Evolutionary conservation across 2,888 invertebrate species (phyloP).

Genomic region (Loripinus fragilis): DNA sequence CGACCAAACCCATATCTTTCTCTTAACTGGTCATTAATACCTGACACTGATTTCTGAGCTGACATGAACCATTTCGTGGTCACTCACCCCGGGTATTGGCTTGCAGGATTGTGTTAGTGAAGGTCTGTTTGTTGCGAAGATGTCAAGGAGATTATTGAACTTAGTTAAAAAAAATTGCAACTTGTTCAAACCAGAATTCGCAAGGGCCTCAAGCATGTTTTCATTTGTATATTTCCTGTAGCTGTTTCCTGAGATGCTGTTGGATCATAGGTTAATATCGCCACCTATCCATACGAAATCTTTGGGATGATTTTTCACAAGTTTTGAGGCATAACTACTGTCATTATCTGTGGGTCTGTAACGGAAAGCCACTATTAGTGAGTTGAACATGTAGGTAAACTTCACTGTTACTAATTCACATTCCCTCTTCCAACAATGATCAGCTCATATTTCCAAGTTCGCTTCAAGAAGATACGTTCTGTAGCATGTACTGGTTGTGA

Average conservation of each 20-base stretch:
- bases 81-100: conserved; percentile 26
- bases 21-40: conserved; percentile 5
- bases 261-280: too few relatives aligned
- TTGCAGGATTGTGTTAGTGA: conserved; percentile 22
- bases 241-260: conserved; percentile 11
- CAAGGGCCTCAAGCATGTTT: conserved; percentile 2
- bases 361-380: background rate
- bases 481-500: too few relatives aligned
- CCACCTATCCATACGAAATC: conserved; percentile 5
- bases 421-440: background rate
- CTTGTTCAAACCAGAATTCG: background rate
- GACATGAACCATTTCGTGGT: conserved; percentile 28
- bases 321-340: background rate
- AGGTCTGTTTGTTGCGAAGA: conserved; percentile 31
- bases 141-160: conserved; percentile 24
- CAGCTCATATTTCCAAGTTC: too few relatives aligned
- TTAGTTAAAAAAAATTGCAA: conserved; percentile 20
- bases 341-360: too few relatives aligned
- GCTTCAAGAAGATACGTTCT: too few relatives aligned
- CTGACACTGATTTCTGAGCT: too few relatives aligned
- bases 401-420: background rate
- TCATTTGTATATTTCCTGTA: conserved; percentile 8
- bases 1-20: conserved; percentile 24
- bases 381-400: background rate
- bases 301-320: conserved; percentile 2